Evolutionary conservation across 2,888 invertebrate genomes (phyloP).

Genomic region (Sisyra nigra): DNA sequence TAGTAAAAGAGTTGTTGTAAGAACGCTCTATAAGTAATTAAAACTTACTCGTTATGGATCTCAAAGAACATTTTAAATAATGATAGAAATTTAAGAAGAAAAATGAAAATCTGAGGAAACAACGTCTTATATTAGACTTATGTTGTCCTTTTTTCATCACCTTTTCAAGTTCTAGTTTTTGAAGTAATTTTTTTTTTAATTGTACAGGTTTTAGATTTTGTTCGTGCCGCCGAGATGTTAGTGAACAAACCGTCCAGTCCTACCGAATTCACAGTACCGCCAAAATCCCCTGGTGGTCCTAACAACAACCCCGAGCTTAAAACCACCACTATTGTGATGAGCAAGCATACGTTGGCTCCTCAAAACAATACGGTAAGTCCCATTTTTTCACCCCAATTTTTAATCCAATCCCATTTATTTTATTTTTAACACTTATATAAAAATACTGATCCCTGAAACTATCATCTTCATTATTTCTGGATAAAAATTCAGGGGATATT

Average conservation of each 20-base stretch:
- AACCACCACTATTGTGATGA: constrained; percentile 88
- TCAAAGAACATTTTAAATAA: too few relatives aligned
- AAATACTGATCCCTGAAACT: neutral
- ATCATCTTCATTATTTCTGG: neutral
- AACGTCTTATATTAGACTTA: too few relatives aligned
- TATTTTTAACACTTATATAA: too few relatives aligned
- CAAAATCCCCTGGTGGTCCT: constrained; percentile 56
- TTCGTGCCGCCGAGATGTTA: constrained; percentile 73
- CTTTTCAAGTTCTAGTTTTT: constrained; percentile 8
- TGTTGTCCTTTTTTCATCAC: too few relatives aligned
- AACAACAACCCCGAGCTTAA: constrained; percentile 37
- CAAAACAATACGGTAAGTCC: constrained; percentile 42
- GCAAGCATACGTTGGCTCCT: constrained; percentile 75
- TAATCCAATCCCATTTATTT: too few relatives aligned
- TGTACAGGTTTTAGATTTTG: constrained; percentile 67
- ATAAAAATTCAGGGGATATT: constrained; percentile 2
- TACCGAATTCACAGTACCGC: constrained; percentile 37
- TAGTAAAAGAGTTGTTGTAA: too few relatives aligned
- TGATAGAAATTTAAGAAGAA: too few relatives aligned
- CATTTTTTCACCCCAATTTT: neutral
- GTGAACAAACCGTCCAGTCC: constrained; percentile 28
- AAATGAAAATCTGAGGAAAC: too few relatives aligned
- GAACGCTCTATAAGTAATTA: too few relatives aligned
- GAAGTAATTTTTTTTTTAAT: constrained; percentile 6
- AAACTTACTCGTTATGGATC: too few relatives aligned